These are phyloP conservation scores for Pogonocherus hispidulus DNA, from an alignment of 2,888 invertebrate species.

Conservation along the genomic window DNA sequence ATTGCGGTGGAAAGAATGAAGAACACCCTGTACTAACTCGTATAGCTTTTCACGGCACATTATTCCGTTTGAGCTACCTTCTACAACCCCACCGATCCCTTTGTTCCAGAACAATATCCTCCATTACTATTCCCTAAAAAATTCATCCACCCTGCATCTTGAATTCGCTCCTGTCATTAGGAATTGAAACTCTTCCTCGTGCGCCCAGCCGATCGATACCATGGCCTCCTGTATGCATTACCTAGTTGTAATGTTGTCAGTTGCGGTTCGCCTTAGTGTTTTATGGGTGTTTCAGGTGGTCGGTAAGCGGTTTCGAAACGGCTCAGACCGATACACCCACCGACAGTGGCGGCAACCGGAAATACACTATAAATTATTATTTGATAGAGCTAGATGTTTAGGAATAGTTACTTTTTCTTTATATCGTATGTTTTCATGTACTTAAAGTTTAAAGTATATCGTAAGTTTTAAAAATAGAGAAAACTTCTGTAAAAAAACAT, in stretches of 20 bases:
- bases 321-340: background rate
- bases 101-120: background rate
- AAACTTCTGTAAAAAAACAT: too few species aligned
- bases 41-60: too few species aligned
- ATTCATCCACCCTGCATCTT: background rate
- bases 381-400: too few species aligned
- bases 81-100: too few species aligned
- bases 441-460: too few species aligned
- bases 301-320: background rate
- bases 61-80: too few species aligned
- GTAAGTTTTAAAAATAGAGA: too few species aligned
- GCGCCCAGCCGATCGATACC: background rate
- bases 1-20: too few species aligned
- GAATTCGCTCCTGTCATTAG: background rate
- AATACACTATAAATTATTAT: too few species aligned
- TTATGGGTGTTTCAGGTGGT: background rate
- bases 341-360: background rate
- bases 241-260: background rate
- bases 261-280: background rate
- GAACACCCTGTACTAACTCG: too few species aligned
- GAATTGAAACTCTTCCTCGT: background rate
- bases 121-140: background rate
- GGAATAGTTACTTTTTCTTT: too few species aligned
- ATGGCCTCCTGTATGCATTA: background rate
- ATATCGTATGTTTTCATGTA: too few species aligned